Conservation (phyloP, 1,140 invertebrate genomes). For the Aphidius ervi region DNA sequence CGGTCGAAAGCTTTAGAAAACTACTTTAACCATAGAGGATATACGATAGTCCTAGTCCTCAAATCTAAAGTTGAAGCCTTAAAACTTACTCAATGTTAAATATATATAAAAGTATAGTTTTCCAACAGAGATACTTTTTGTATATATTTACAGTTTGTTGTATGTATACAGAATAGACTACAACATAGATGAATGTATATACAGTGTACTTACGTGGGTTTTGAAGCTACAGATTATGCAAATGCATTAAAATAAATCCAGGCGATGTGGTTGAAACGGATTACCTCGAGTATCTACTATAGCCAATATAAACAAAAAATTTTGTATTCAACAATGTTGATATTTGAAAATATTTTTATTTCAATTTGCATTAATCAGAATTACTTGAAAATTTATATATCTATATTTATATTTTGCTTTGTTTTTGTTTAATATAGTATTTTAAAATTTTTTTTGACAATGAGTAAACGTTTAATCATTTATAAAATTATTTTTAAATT, state of each 20-base stretch:
- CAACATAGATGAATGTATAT: no score
- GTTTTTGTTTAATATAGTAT: no score
- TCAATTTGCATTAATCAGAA: background rate
- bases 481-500: background rate
- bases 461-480: background rate
- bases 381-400: background rate
- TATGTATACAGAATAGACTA: constrained; percentile 4
- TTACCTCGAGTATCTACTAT: constrained; percentile 22
- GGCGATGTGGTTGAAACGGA: constrained; percentile 24
- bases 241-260: constrained; percentile 27
- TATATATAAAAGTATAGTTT: constrained; percentile 1
- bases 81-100: constrained; percentile 10
- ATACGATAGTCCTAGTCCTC: constrained; percentile 16
- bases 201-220: constrained; percentile 15
- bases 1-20: constrained; percentile 10
- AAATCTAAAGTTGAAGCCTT: constrained; percentile 20
- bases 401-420: no score
- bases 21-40: constrained; percentile 9
- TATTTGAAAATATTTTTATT: no score
- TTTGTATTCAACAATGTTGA: no score
- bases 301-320: background rate
- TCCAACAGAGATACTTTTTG: background rate
- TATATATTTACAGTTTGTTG: constrained; percentile 7
- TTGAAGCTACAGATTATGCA: constrained; percentile 23
- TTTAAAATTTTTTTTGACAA: background rate